phyloP scores from a whole-genome alignment of 2,888 invertebrate species.

The Drosophila monieri region DNA sequence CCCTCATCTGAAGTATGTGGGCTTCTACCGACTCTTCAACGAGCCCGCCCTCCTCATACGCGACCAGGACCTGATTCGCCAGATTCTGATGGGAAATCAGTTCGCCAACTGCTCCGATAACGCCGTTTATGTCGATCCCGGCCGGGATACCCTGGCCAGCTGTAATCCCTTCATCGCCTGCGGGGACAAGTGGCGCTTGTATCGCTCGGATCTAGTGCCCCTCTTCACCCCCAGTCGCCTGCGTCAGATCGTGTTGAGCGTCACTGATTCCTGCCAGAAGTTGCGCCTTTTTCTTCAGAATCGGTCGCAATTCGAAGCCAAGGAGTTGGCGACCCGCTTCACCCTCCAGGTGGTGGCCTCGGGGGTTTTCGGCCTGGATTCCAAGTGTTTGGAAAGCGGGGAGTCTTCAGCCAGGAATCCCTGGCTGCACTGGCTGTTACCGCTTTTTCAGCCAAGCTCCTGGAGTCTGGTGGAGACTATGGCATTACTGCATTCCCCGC shows the following conservation, averaged over 20 bases:
- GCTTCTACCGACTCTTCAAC: constrained; percentile 74
- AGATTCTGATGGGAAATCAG: constrained; percentile 66
- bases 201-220: constrained; percentile 70
- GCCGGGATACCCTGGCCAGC: constrained; percentile 60
- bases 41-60: constrained; percentile 73
- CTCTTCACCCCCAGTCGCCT: constrained; percentile 76
- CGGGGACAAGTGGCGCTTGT: constrained; percentile 67
- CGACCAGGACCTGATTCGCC: constrained; percentile 64
- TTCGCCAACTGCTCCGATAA: constrained; percentile 72
- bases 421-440: constrained; percentile 55
- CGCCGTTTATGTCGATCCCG: constrained; percentile 61
- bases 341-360: constrained; percentile 78
- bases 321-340: constrained; percentile 74
- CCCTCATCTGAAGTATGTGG: constrained; percentile 59
- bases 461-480: constrained; percentile 68
- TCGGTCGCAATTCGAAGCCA: constrained; percentile 61
- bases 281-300: constrained; percentile 50
- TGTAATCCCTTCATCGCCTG: constrained; percentile 73
- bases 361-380: constrained; percentile 71
- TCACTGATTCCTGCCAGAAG: constrained; percentile 57
- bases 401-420: background rate
- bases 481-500: constrained; percentile 70
- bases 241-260: constrained; percentile 65
- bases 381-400: constrained; percentile 35
- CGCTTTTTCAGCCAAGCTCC: constrained; percentile 67